These are phyloP conservation scores for Bubo bubo DNA, from an alignment of 2,113 vertebrate genomes.

Conservation along the genomic window DNA sequence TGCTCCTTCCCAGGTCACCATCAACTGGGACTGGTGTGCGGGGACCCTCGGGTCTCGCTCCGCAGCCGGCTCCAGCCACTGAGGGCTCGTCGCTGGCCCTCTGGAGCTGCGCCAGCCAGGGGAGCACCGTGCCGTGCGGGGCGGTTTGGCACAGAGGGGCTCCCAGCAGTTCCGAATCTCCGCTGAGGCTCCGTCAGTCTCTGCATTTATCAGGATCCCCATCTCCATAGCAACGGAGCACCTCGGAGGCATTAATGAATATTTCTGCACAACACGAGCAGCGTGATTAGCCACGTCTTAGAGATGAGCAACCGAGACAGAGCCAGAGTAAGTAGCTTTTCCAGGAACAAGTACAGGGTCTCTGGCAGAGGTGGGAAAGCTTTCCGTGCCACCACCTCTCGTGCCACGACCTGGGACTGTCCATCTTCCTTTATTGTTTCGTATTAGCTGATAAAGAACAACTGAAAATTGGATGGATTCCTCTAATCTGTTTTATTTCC, in stretches of 20 bases:
- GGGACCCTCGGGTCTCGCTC: neutral
- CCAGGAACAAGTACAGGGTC: neutral
- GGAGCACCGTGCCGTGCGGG: rapidly evolving
- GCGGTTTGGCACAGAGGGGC: neutral
- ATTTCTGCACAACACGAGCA: neutral
- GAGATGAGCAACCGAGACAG: neutral
- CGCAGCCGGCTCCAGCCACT: neutral
- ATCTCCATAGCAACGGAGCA: neutral
- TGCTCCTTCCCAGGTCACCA: neutral
- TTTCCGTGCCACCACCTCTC: rapidly evolving
- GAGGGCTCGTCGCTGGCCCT: rapidly evolving
- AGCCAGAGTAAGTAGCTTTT: neutral
- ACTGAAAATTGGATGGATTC: neutral
- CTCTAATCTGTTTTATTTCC: neutral
- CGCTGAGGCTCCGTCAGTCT: rapidly evolving
- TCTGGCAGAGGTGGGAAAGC: neutral
- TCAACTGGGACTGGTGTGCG: neutral
- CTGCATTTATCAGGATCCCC: neutral
- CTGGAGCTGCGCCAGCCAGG: neutral
- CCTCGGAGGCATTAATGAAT: neutral
- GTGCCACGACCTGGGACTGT: neutral
- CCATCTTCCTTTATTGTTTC: neutral
- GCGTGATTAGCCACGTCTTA: neutral
- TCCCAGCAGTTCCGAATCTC: neutral
- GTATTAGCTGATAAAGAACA: neutral